Conservation (phyloP, 2,113 vertebrate genomes). For the Coptodon rendalli region DNA sequence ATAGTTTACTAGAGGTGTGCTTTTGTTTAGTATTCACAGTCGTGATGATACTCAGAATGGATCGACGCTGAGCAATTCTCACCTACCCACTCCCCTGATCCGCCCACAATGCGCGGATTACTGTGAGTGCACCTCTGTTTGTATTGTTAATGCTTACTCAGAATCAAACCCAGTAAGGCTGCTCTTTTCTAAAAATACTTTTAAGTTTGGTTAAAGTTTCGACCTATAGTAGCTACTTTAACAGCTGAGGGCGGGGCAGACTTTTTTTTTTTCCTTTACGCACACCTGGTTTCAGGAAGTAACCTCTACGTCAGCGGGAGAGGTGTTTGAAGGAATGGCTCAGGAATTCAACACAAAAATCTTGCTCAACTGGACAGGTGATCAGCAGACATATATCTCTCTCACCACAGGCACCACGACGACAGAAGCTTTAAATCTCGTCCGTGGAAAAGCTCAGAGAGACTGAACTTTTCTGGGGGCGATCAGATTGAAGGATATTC, state of each 20-base stretch:
- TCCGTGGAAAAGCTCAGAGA: neutral
- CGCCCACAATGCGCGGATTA: neutral
- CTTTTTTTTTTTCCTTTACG: neutral
- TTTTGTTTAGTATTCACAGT: neutral
- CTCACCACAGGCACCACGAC: neutral
- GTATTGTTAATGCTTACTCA: neutral
- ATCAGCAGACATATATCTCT: neutral
- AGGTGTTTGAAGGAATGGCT: constrained; percentile 25
- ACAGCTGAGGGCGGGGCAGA: neutral
- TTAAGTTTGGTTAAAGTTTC: neutral
- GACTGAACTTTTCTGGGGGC: neutral
- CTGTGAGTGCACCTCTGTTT: neutral
- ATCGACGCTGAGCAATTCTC: neutral
- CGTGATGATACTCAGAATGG: neutral
- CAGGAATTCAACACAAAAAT: constrained; percentile 61
- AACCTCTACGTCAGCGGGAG: neutral
- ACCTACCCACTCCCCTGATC: neutral
- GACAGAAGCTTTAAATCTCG: neutral
- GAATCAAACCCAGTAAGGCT: neutral
- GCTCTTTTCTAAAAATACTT: neutral
- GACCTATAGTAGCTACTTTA: neutral
- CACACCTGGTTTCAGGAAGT: constrained; percentile 60
- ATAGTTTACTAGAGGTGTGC: neutral
- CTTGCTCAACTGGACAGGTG: constrained; percentile 44
- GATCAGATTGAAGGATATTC: neutral